Conservation (phyloP, 1,140 invertebrate species). For the Tetramorium simillimum region DNA sequence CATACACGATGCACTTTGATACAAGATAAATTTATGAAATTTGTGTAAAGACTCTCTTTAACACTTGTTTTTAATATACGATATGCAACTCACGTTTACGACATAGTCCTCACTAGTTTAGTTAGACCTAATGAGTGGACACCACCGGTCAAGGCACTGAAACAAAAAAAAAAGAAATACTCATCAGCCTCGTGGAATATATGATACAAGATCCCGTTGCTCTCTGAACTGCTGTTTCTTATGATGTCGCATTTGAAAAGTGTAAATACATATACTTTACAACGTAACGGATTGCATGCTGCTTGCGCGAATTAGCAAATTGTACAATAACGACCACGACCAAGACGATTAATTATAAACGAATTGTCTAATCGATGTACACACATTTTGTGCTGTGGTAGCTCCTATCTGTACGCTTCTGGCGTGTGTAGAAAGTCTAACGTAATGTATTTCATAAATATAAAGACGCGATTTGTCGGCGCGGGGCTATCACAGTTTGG, state of each 20-base stretch:
- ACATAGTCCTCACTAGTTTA: conserved; percentile 37
- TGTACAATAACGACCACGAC: conserved; percentile 72
- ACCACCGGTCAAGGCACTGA: neutral
- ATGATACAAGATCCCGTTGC: conserved; percentile 48
- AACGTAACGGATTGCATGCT: conserved; percentile 65
- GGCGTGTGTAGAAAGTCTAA: conserved; percentile 50
- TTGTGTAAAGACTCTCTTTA: conserved; percentile 7
- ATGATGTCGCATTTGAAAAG: conserved; percentile 35
- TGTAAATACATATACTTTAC: conserved; percentile 68
- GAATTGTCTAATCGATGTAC: conserved; percentile 66
- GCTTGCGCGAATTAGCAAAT: conserved; percentile 70
- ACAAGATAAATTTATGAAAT: conserved; percentile 48
- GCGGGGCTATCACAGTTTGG: conserved; percentile 53
- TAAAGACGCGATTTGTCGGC: neutral
- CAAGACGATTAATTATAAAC: conserved; percentile 70
- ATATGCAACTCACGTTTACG: conserved; percentile 39
- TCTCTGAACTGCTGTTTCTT: conserved; percentile 65
- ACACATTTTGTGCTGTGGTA: conserved; percentile 67
- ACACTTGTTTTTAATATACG: conserved; percentile 35
- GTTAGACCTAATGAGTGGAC: conserved; percentile 30
- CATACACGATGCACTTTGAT: conserved; percentile 10
- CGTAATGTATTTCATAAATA: conserved; percentile 57
- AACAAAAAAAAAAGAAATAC: conserved; percentile 25
- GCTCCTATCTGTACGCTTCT: conserved; percentile 63
- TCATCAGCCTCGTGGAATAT: conserved; percentile 33